Evolutionary conservation across 2,888 invertebrate genomes (phyloP), one percentile per base, ranked within the genome.

Genomic region (Physocephala rufipes): DNA sequence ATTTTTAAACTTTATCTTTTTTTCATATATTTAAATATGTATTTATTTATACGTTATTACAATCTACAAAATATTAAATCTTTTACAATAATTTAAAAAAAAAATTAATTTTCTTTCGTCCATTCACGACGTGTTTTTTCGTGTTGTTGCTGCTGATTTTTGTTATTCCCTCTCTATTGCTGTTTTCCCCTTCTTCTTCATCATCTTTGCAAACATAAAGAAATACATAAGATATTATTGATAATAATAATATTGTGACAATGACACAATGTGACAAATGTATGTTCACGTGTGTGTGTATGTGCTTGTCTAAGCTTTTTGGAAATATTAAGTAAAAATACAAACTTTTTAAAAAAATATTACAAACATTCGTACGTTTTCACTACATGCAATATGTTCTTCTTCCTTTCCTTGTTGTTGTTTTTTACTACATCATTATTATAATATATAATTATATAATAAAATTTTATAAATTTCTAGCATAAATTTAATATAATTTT

Each of bases 21-120:
- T 36, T 36, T 36, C 67, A 58, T 58, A 58, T 67, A 55, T n/a
- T 67, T 26, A 45, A 59, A 36, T 47, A 45, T 58, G 16, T 59
- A 47, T 19, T 24, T n/a, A 15, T 47, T 55, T 45, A 19, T 55
- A 36, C 55, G 16, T 59, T 47, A 58, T 28, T 36, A 36, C 9
- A 4, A 36, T 36, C 4, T 36, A 36, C 36, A 36, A 36, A 36
- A 36, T 36, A 36, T 36, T 36, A 36, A 36, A 36, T 36, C 4
- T 36, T 36, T 36, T 36, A 36, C 9, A 36, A 36, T 36, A 36
- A 36, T 36, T 36, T 9, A 9, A 7, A 7, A 28, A 28, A 28
- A 58, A 36, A 58, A 58, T 58, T 28, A 2, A 1, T 58, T 58
- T 58, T 28, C 58, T 9, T 24, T 58, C 58, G 58, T 58, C 58